Evolutionary conservation across 2,113 vertebrate genomes (phyloP).

Genomic region (Cacatua alba): DNA sequence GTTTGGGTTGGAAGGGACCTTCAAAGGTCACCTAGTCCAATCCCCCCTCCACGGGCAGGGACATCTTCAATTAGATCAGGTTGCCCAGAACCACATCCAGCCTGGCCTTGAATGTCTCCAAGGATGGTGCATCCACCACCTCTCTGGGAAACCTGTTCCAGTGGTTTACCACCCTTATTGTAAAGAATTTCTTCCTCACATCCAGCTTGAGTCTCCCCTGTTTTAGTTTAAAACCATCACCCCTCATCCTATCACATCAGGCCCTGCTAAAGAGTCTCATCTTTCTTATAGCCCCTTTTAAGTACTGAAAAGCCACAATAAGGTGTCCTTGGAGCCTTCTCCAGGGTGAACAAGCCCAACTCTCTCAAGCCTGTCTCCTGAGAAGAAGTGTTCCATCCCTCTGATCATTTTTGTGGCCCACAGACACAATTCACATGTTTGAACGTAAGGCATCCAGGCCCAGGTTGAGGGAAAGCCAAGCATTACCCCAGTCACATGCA

Average conservation of each 20-base stretch:
- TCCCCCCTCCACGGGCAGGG: too few relatives aligned
- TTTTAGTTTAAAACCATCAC: not conserved
- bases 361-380: not conserved
- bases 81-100: not conserved
- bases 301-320: not conserved
- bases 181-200: not conserved
- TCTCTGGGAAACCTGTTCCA: not conserved
- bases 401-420: not conserved
- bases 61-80: not conserved
- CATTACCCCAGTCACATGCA: not conserved
- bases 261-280: not conserved
- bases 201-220: not conserved
- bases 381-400: not conserved
- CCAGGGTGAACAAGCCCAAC: not conserved
- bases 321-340: not conserved
- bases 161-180: not conserved
- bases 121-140: not conserved
- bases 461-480: not conserved
- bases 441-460: not conserved
- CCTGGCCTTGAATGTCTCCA: not conserved
- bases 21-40: too few relatives aligned
- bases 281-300: not conserved
- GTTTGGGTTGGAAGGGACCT: too few relatives aligned
- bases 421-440: accelerated
- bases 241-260: not conserved